Evolutionary conservation across 1,140 invertebrate genomes (phyloP).

Genomic region (Halictus rubicundus): DNA sequence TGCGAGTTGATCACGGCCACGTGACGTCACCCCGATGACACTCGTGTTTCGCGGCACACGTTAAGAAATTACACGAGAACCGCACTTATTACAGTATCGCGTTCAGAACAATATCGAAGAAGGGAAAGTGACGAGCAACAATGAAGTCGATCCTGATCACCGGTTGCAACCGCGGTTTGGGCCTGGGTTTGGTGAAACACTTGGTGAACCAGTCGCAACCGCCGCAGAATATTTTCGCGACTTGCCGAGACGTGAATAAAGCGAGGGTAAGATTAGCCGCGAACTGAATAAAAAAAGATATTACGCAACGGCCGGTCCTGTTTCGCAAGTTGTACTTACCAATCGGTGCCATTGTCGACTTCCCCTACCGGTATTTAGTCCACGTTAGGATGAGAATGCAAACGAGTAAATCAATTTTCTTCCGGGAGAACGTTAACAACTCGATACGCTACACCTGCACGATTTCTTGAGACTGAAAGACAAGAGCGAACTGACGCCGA

Average conservation of each 20-base stretch:
- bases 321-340: conserved; percentile 72
- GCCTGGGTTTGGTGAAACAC: conserved; percentile 90
- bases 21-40: conserved; percentile 54
- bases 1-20: conserved; percentile 29
- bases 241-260: conserved; percentile 85
- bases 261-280: conserved; percentile 81
- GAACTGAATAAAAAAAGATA: neutral
- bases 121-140: neutral
- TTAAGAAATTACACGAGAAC: conserved; percentile 1
- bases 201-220: conserved; percentile 79
- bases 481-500: conserved; percentile 36
- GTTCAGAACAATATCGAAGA: too few species aligned
- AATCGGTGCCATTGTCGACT: conserved; percentile 78
- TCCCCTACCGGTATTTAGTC: neutral
- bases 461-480: neutral
- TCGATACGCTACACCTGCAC: too few species aligned
- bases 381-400: neutral
- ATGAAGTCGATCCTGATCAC: conserved; percentile 93
- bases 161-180: conserved; percentile 93
- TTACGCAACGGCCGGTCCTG: conserved; percentile 23
- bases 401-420: neutral
- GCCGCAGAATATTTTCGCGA: conserved; percentile 86
- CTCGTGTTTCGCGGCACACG: conserved; percentile 4
- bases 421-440: neutral
- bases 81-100: neutral